phyloP scores from a whole-genome alignment of 2,113 vertebrate genomes.

The Lepisosteus osseus region DNA sequence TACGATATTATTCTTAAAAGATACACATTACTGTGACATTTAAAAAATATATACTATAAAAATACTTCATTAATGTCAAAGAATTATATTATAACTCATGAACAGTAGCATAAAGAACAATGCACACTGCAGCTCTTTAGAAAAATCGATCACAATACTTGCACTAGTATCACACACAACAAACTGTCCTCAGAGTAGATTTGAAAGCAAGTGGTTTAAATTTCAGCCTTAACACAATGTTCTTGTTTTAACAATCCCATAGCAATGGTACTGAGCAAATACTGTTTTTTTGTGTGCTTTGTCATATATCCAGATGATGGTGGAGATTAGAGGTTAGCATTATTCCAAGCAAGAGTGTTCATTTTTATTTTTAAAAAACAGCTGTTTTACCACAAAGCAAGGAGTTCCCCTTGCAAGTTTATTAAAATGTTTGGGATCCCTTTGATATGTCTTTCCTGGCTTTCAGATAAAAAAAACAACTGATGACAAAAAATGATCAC shows the following conservation, averaged over 20 bases:
- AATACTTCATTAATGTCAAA: not conserved
- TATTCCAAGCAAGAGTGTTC: not conserved
- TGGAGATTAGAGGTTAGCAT: not conserved
- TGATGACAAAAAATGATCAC: not conserved
- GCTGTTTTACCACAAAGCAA: no score
- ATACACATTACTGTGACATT: not conserved
- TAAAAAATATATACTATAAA: no score
- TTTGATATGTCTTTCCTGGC: no score
- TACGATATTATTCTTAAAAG: not conserved
- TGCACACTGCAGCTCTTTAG: not conserved
- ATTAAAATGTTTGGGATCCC: no score
- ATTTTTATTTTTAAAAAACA: not conserved
- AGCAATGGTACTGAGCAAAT: slow-evolving; percentile 4
- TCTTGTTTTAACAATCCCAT: not conserved
- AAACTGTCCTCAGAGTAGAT: not conserved
- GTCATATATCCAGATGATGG: slow-evolving; percentile 8
- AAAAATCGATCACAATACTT: not conserved
- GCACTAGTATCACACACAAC: not conserved
- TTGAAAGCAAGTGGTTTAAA: slow-evolving; percentile 9
- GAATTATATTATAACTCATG: not conserved
- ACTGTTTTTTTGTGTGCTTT: not conserved
- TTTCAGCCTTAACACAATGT: slow-evolving; percentile 5
- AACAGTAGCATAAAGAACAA: not conserved
- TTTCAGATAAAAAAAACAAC: not conserved
- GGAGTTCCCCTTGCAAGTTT: no score